These are phyloP conservation scores for Gymnosoma rotundatum DNA, from an alignment of 2,888 invertebrate species.

Conservation along the genomic window DNA sequence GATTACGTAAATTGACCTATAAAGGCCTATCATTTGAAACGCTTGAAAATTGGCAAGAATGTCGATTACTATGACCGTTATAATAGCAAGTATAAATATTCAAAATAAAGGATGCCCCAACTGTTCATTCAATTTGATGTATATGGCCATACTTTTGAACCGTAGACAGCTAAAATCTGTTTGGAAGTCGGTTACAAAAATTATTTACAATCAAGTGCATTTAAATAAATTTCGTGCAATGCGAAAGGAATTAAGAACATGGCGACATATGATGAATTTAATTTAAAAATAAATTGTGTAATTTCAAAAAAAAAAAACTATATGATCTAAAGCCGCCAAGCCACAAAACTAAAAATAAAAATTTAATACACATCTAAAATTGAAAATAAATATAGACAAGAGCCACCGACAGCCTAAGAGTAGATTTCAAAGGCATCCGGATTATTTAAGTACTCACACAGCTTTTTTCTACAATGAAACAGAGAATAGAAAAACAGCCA, in stretches of 20 bases:
- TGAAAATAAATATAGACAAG: neutral
- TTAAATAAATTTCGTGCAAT: neutral
- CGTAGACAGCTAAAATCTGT: too few relatives aligned
- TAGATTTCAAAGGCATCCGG: neutral
- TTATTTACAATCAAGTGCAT: too few relatives aligned
- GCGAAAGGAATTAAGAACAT: conserved; percentile 23
- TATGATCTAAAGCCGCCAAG: conserved; percentile 38
- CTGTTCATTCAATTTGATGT: too few relatives aligned
- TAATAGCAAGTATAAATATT: too few relatives aligned
- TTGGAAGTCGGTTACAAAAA: too few relatives aligned
- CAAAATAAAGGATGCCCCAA: too few relatives aligned
- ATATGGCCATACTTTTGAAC: too few relatives aligned
- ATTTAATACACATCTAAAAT: neutral
- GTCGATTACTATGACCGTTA: too few relatives aligned
- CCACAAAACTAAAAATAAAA: conserved; percentile 23
- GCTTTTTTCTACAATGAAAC: conserved; percentile 60
- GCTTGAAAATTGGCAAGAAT: too few relatives aligned
- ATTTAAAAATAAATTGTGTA: conserved; percentile 39
- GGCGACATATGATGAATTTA: conserved; percentile 35
- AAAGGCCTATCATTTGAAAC: too few relatives aligned
- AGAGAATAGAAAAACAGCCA: conserved; percentile 19
- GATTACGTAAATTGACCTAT: too few relatives aligned
- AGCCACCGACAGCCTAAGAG: neutral
- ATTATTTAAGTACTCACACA: conserved; percentile 31
- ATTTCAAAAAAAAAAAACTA: conserved; percentile 21